Base-by-base conservation (phyloP, 2,797 vertebrate genomes). In the Notamacropus eugenii region DNA sequence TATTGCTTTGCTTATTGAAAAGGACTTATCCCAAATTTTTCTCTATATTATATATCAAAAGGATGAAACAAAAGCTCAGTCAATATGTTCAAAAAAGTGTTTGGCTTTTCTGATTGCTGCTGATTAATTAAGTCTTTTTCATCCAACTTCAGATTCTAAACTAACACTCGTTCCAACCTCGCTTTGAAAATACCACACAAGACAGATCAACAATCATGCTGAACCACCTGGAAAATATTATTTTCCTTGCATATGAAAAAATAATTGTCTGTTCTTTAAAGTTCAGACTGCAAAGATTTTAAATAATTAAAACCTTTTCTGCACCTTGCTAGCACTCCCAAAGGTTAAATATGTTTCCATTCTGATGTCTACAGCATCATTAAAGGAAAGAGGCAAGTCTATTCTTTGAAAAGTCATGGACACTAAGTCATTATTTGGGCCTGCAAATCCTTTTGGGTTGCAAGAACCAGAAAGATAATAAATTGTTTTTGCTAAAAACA, bases 381-480 rank as follows among this genome's bases (percentile, higher is more conserved):
- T 98, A 97, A 97, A 97, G 96, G 95, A 97, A 98, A 98, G 87
- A 87, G 95, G 98, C 95, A 94, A 98, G 96, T 96, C 98, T 98
- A 97, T 98, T 98, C 96, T 98, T 96, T 97, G 96, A 98, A 98
- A 98, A 97, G 92, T 97, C 96, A 97, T 94, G 87, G 94, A 98
- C 94, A 96, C 92, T 92, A 97, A 98, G 95, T 97, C 97, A 97
- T 98, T 98, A 98, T 98, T 98, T 98, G 98, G 97, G 97, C 96
- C 97, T 97, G 82, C 94, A 98, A 98, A 98, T 97, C 97, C 95
- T 98, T 99, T 98, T 97, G 98, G 97, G 97, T 97, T 98, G 98
- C 98, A 98, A 99, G 98, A 97, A 99, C 98, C 98, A 99, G 98
- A 97, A 98, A 99, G 99, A 99, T 99, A 99, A 99, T 99, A 99